Evolutionary conservation across 2,113 vertebrate genomes (phyloP).

Genomic region (Prunella fulvescens): DNA sequence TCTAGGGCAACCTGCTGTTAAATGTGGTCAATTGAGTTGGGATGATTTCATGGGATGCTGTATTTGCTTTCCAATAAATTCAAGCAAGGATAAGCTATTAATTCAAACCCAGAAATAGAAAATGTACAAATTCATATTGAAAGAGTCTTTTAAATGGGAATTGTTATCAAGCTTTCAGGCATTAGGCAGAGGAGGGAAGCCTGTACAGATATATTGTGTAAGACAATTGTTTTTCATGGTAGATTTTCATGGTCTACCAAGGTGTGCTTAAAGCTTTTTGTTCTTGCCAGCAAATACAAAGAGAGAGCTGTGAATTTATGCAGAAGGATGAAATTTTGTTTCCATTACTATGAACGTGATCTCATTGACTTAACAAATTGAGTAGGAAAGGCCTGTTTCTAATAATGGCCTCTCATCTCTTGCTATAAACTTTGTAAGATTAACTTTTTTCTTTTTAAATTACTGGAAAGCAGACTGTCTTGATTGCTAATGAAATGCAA

Average conservation of each 20-base stretch:
- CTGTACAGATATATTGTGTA: not conserved
- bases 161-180: not conserved
- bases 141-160: not conserved
- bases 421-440: constrained; percentile 52
- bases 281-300: not conserved
- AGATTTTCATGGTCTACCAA: not conserved
- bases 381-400: not conserved
- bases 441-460: constrained; percentile 29
- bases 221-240: not conserved
- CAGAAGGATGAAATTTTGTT: not conserved
- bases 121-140: not conserved
- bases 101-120: not conserved
- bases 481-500: constrained; percentile 54
- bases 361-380: constrained; percentile 5
- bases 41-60: not conserved
- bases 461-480: constrained; percentile 39
- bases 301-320: not conserved
- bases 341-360: not conserved
- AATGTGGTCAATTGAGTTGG: not conserved
- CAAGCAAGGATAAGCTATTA: not conserved
- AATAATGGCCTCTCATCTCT: constrained; percentile 24
- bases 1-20: not conserved
- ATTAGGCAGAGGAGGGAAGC: not conserved
- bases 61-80: constrained; percentile 13
- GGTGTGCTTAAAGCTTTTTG: not conserved